Evolutionary conservation across 2,797 vertebrate genomes (phyloP).

Genomic region (Enteromius radiatus): DNA sequence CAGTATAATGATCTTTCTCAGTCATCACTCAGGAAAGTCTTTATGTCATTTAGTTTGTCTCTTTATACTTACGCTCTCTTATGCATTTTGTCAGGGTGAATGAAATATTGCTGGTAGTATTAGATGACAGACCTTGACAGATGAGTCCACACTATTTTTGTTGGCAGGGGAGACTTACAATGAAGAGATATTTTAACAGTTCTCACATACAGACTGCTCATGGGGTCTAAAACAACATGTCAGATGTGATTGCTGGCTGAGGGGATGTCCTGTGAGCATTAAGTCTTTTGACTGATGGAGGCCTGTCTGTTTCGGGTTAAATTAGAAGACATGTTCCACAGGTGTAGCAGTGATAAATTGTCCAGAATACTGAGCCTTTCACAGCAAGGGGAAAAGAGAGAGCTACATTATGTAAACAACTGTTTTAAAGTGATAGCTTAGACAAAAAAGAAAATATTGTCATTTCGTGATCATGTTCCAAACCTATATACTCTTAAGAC

Average conservation of each 20-base stretch:
- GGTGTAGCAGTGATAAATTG: conserved; percentile 5
- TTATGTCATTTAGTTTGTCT: conserved; percentile 28
- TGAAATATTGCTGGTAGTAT: conserved; percentile 43
- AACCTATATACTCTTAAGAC: background rate
- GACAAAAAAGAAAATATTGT: conserved; percentile 1
- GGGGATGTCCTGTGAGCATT: conserved; percentile 27
- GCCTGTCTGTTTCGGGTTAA: conserved; percentile 40
- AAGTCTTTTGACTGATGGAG: conserved; percentile 35
- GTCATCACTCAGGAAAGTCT: conserved; percentile 44
- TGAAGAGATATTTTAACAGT: conserved; percentile 54
- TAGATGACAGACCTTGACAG: conserved; percentile 50
- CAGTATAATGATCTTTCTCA: conserved; percentile 31
- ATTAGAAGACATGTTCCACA: conserved; percentile 20
- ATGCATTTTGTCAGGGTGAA: conserved; percentile 50
- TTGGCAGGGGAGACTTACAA: conserved; percentile 46
- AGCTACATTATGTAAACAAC: background rate
- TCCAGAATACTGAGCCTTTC: background rate
- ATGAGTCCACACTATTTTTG: conserved; percentile 54
- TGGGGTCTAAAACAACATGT: conserved; percentile 32
- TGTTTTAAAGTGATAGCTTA: background rate
- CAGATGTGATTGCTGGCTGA: conserved; percentile 24
- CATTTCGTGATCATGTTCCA: background rate
- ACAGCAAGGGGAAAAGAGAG: background rate
- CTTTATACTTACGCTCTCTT: conserved; percentile 41
- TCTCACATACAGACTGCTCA: conserved; percentile 16